A percentile compares a stretch with the other conserved stretches of the same genome.
Evolutionary conservation across 2,888 invertebrate species (phyloP).

Genomic region (Athetis lepigone): DNA sequence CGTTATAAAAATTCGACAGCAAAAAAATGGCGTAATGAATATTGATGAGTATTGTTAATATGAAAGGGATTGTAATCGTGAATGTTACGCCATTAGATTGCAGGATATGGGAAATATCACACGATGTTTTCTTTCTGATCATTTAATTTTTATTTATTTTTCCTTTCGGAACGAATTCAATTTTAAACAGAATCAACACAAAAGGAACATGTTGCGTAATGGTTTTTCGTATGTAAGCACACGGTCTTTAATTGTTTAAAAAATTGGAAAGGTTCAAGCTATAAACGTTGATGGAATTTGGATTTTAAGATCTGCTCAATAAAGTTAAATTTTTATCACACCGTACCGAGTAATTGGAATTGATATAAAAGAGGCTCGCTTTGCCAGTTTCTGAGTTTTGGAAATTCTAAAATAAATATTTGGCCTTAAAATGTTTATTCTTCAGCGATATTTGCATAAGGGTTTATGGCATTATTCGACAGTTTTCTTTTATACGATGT

Average conservation of each 20-base stretch:
- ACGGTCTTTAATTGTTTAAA: conserved; percentile 5
- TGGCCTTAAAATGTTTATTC: neutral
- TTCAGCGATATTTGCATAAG: neutral
- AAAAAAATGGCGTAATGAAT: no score
- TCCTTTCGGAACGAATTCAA: conserved; percentile 8
- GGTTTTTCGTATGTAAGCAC: conserved; percentile 8
- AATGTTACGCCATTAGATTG: neutral
- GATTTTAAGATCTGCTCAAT: neutral
- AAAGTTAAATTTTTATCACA: conserved; percentile 8
- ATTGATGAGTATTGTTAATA: no score
- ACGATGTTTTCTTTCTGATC: neutral
- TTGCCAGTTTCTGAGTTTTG: neutral
- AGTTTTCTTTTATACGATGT: conserved; percentile 1
- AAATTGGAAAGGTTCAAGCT: no score
- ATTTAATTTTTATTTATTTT: neutral
- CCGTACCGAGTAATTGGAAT: conserved; percentile 4
- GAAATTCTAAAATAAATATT: neutral
- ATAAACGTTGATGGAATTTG: neutral
- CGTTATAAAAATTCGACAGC: no score
- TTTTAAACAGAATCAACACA: conserved; percentile 25
- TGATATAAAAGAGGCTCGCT: conserved; percentile 16
- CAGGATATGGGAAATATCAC: neutral
- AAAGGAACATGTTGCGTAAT: conserved; percentile 21
- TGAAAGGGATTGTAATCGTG: no score
- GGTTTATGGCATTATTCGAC: neutral